phyloP scores from a whole-genome alignment of 2,888 invertebrate species.

The Andrena trimmerana region DNA sequence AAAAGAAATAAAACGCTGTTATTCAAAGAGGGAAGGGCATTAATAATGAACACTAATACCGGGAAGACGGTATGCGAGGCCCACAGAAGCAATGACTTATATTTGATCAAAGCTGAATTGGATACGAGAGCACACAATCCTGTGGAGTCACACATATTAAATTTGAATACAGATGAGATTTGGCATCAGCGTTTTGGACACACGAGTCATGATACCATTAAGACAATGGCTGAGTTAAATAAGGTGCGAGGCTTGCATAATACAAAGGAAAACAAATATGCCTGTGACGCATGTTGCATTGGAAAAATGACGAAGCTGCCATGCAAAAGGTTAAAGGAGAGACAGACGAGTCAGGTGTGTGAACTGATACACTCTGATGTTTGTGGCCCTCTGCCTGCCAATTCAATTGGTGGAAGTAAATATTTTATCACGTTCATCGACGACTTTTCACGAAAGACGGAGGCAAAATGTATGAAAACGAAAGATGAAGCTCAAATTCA shows the following conservation, averaged over 20 bases:
- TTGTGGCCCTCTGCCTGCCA: background rate
- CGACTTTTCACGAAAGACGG: background rate
- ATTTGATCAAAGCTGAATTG: background rate
- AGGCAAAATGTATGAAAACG: background rate
- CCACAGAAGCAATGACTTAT: slow-evolving; percentile 27
- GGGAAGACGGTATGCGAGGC: slow-evolving; percentile 5
- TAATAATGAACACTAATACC: slow-evolving; percentile 1
- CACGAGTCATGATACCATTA: background rate
- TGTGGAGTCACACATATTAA: background rate
- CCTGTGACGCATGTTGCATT: slow-evolving; percentile 6
- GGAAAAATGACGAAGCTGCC: background rate
- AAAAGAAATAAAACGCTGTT: slow-evolving; percentile 13
- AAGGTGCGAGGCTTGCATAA: background rate
- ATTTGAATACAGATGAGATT: background rate
- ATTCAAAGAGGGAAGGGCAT: background rate
- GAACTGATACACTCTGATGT: slow-evolving; percentile 19
- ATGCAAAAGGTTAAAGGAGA: background rate
- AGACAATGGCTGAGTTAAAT: background rate
- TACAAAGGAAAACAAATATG: background rate
- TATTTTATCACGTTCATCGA: background rate
- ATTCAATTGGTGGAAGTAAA: background rate
- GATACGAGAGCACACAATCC: background rate
- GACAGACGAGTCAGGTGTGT: background rate
- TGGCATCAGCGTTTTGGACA: slow-evolving; percentile 10
- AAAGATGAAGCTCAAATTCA: background rate